A percentile compares a stretch with the other conserved stretches of the same genome.
These are phyloP conservation scores for Eilema caniola DNA, from an alignment of 2,888 invertebrate species.

Conservation along the genomic window DNA sequence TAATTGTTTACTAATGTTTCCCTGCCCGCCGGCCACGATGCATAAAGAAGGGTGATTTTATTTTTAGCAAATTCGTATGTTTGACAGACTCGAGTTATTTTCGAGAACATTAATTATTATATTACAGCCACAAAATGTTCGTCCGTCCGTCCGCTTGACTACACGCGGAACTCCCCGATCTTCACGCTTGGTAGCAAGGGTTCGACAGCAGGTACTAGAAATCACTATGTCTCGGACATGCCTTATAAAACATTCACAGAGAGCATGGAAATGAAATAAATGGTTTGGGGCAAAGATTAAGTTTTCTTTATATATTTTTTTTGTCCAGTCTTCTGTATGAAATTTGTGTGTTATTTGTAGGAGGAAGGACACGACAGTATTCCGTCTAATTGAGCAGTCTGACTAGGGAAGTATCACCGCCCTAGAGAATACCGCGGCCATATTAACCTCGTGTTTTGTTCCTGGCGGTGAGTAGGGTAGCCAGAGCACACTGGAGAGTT, in stretches of 20 bases:
- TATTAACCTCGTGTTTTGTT: too few relatives aligned
- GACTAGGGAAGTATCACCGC: too few relatives aligned
- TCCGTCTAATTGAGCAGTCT: too few relatives aligned
- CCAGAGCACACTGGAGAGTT: too few relatives aligned
- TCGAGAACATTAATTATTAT: neutral
- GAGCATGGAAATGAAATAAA: slow-evolving; percentile 67
- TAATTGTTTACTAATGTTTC: slow-evolving; percentile 2
- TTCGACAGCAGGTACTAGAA: slow-evolving; percentile 64
- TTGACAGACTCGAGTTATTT: neutral
- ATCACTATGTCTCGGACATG: slow-evolving; percentile 68
- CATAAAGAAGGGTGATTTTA: slow-evolving; percentile 7
- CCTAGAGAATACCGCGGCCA: too few relatives aligned
- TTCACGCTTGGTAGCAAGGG: slow-evolving; percentile 48
- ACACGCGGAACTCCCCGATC: slow-evolving; percentile 31
- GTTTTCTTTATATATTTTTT: neutral
- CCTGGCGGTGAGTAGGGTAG: too few relatives aligned
- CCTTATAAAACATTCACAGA: slow-evolving; percentile 66
- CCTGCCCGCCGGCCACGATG: neutral
- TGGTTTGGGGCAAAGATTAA: slow-evolving; percentile 56
- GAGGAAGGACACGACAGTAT: too few relatives aligned
- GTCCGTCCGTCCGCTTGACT: slow-evolving; percentile 40
- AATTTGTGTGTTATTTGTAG: too few relatives aligned
- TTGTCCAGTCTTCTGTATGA: too few relatives aligned
- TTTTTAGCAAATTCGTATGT: neutral
- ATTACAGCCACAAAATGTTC: neutral